A percentile compares a stretch with the other conserved stretches of the same genome.
Conservation (phyloP, 2,888 invertebrate species). For the Plusia festucae region DNA sequence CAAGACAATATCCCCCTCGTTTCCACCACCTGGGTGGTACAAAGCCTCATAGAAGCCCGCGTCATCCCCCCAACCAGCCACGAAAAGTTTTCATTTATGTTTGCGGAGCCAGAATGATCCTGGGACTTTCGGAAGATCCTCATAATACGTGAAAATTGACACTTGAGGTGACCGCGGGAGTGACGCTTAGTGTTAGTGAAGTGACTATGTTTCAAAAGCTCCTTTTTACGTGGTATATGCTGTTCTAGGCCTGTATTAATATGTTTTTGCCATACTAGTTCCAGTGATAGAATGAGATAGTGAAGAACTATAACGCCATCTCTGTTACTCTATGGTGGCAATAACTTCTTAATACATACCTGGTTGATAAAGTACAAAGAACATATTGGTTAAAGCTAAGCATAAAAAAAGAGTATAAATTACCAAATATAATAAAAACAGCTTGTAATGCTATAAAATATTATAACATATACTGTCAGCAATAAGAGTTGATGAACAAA, state of each 20-base stretch:
- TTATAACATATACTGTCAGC: too few species aligned
- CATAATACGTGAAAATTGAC: slow-evolving; percentile 86
- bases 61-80: slow-evolving; percentile 85
- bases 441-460: slow-evolving; percentile 18
- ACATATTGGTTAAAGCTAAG: slow-evolving; percentile 27
- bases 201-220: slow-evolving; percentile 46
- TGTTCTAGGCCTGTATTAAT: neutral
- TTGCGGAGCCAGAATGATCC: slow-evolving; percentile 87
- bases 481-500: too few species aligned
- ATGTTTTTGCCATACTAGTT: neutral
- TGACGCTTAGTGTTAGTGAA: slow-evolving; percentile 63
- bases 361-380: slow-evolving; percentile 48
- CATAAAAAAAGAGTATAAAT: slow-evolving; percentile 16
- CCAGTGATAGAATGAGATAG: neutral
- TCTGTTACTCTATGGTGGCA: neutral
- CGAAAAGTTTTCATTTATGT: slow-evolving; percentile 88
- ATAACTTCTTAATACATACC: neutral
- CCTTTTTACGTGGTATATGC: slow-evolving; percentile 22
- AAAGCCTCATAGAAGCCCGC: slow-evolving; percentile 91
- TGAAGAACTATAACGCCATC: neutral
- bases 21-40: slow-evolving; percentile 92
- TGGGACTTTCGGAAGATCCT: slow-evolving; percentile 86
- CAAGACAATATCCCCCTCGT: slow-evolving; percentile 91
- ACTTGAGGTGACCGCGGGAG: slow-evolving; percentile 69
- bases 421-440: slow-evolving; percentile 11